Evolutionary conservation across 2,888 invertebrate genomes (phyloP), one percentile per base, ranked within the genome.

Genomic region (Phalera bucephala): DNA sequence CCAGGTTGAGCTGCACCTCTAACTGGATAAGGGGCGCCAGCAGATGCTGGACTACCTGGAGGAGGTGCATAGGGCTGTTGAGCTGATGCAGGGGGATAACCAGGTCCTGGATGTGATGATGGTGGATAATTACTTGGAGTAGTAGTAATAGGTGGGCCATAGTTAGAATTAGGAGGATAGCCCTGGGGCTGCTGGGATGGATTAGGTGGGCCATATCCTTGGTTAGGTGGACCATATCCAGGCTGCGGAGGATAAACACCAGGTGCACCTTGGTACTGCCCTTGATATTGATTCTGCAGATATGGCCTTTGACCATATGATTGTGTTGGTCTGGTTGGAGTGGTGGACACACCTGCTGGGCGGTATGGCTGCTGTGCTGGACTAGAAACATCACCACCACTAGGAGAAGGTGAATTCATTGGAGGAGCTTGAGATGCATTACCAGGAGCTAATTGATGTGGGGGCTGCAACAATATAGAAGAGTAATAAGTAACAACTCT

Each of bases 301-400:
- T 93, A 93, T 22, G 92, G 92, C 60, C 94, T 88, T 65, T 93
- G 94, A 5, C 92, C 92, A 73, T 93, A 94, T 11, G 92, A 92
- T 63, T 93, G 93, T 34, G 93, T 92, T 11, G 92, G 93, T 43
- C 93, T 91, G 28, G 92, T 91, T 30, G 91, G 84, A 53, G 92
- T 91, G 8, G 85, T 66, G 9, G 91, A 88, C 4, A 90, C 91
- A 33, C 91, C 89, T 29, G 89, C 85, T 30, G 91, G 88, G 33
- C 91, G 80, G 50, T 90, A 90, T n/a, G 78, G 75, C 47, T 86
- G 88, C 41, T 84, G 91, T 11, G 88, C 83, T 44, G 89, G 69
- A 38, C 86, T 74, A 49, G 87, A 61, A 6, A 72, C 72, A 35
- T 88, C 88, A 34, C 80, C 69, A 36, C 79, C 80, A 58, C 75